Evolutionary conservation across 2,888 invertebrate species (phyloP).

Genomic region (Torymus tubicola): DNA sequence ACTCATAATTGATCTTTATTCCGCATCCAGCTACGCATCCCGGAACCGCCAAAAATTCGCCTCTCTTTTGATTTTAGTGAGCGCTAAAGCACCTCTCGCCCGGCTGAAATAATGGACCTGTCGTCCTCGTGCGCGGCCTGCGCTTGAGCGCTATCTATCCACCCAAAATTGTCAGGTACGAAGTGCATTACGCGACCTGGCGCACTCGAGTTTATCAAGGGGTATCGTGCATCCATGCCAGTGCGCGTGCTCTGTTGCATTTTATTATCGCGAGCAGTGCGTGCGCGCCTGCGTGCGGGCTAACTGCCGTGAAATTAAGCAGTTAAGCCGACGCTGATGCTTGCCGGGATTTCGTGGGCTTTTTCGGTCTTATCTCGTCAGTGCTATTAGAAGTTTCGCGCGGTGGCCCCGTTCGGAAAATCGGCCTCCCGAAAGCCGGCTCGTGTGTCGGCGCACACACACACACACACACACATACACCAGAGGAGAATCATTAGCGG

Average conservation of each 20-base stretch:
- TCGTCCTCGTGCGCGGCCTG: too few species aligned
- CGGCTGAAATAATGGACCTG: too few species aligned
- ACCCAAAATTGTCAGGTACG: constrained; percentile 36
- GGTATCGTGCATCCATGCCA: background rate
- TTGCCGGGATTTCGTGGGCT: background rate
- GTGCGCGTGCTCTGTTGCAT: constrained; percentile 13
- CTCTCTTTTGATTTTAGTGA: too few species aligned
- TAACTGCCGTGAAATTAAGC: constrained; percentile 46
- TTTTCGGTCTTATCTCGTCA: too few species aligned
- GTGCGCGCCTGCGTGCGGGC: background rate
- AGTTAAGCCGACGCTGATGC: constrained; percentile 13
- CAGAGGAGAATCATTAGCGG: constrained; percentile 17
- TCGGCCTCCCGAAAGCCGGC: background rate
- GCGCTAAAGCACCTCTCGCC: too few species aligned
- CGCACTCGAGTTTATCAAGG: constrained; percentile 35
- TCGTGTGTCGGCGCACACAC: background rate
- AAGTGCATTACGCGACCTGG: constrained; percentile 33
- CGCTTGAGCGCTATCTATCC: background rate
- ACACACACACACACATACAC: too few species aligned
- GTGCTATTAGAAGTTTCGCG: constrained; percentile 12
- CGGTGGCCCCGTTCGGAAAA: background rate
- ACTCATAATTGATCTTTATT: too few species aligned
- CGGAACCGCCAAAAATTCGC: too few species aligned
- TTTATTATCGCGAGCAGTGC: constrained; percentile 17
- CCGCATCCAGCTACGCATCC: too few species aligned